Conservation (phyloP, 2,797 vertebrate genomes). For the Myotis findleyi region DNA sequence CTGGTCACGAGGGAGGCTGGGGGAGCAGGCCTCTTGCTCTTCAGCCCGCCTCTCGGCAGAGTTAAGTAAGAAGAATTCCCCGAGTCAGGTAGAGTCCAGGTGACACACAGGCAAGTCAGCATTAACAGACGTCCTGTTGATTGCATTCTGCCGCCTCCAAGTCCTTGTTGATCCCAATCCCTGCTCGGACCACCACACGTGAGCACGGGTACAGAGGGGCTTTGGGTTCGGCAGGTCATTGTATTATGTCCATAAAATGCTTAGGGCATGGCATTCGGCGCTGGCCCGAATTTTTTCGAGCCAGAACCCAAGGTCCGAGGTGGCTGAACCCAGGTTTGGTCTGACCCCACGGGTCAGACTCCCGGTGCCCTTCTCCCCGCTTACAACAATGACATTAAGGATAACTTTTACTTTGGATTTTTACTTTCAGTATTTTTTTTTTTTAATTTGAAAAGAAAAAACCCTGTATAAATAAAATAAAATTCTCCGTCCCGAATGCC, state of each 20-base stretch:
- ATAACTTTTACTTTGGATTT: slow-evolving; percentile 24
- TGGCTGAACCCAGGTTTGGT: no score
- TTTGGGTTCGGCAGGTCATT: background rate
- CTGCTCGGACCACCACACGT: background rate
- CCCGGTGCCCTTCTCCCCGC: no score
- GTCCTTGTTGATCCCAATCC: background rate
- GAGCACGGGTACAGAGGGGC: background rate
- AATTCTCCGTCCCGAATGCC: background rate
- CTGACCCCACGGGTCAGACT: no score
- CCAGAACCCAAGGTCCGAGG: no score
- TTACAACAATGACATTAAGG: background rate
- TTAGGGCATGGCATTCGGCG: background rate
- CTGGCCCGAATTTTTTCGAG: background rate
- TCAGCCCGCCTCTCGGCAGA: background rate
- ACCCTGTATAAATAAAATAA: background rate
- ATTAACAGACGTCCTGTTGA: background rate
- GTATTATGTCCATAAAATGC: background rate
- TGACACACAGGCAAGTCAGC: background rate
- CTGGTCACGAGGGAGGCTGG: background rate
- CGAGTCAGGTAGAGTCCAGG: background rate
- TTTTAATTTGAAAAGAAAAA: background rate
- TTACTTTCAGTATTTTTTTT: slow-evolving; percentile 19
- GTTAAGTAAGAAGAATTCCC: background rate
- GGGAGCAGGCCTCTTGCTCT: background rate
- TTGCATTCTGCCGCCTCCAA: background rate